A percentile compares a stretch with the other conserved stretches of the same genome.
These are phyloP conservation scores for Ciconia stormi DNA, from an alignment of 2,113 vertebrate genomes.

Conservation along the genomic window DNA sequence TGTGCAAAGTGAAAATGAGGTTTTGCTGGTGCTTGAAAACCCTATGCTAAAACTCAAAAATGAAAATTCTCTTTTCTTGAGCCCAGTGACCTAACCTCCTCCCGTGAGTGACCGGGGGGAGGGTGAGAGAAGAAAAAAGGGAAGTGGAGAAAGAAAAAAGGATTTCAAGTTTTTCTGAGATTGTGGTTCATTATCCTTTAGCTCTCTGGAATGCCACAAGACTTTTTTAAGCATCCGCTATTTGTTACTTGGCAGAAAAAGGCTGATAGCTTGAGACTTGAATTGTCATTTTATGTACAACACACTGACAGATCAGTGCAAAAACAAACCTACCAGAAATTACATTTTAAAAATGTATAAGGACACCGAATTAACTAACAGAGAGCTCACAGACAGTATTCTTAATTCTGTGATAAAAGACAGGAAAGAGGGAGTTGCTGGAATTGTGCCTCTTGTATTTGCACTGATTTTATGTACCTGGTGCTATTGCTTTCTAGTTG, in stretches of 20 bases:
- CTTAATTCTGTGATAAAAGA: not conserved
- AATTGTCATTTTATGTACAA: conserved; percentile 31
- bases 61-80: not conserved
- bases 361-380: not conserved
- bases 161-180: not conserved
- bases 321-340: conserved; percentile 43
- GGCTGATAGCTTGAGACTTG: conserved; percentile 26
- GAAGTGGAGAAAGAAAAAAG: not conserved
- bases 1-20: conserved; percentile 9
- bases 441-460: not conserved
- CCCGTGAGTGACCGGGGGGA: not conserved
- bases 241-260: conserved; percentile 40
- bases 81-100: not conserved
- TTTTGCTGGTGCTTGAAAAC: not conserved
- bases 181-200: not conserved
- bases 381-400: not conserved
- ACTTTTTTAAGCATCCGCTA: conserved; percentile 24
- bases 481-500: not conserved
- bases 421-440: not conserved
- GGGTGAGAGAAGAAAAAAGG: not conserved
- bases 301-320: conserved; percentile 15
- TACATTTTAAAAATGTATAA: conserved; percentile 26
- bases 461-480: not conserved
- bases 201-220: not conserved
- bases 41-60: not conserved